phyloP scores from a whole-genome alignment of 53 echinoderm and acorn worm species.

The Hippasteria phrygiana region DNA sequence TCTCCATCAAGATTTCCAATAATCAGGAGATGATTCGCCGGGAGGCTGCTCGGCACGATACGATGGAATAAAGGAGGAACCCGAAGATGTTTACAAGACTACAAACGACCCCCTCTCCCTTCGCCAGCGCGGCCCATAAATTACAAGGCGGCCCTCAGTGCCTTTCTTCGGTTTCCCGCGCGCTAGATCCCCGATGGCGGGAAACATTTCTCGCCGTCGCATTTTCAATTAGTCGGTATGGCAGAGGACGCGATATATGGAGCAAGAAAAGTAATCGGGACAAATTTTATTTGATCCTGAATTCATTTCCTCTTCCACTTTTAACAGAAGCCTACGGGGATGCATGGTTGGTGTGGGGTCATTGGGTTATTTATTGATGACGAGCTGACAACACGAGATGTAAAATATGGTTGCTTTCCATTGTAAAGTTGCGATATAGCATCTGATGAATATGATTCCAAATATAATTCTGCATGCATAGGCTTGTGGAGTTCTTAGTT shows the following conservation, averaged over 20 bases:
- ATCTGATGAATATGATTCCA: no score
- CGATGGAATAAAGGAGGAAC: not conserved
- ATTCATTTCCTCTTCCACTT: conserved; percentile 14
- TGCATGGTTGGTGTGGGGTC: not conserved
- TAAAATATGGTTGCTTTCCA: no score
- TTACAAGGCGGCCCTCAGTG: not conserved
- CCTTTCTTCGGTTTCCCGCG: not conserved
- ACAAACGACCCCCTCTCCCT: not conserved
- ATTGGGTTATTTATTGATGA: not conserved
- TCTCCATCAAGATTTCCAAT: no score
- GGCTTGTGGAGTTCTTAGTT: no score
- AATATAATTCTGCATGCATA: no score
- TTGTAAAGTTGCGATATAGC: no score
- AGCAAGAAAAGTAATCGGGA: not conserved
- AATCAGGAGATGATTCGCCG: no score
- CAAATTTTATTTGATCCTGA: conserved; percentile 29
- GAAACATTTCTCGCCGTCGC: not conserved
- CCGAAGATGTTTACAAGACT: not conserved
- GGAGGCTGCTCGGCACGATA: no score
- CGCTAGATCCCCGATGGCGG: not conserved
- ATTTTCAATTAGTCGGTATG: conserved; percentile 19
- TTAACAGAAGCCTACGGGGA: not conserved
- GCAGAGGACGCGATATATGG: not conserved
- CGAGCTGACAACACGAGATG: not conserved
- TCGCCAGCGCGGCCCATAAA: conserved; percentile 2